Evolutionary conservation across 2,113 vertebrate genomes (phyloP).

Genomic region (Anhinga rufa): DNA sequence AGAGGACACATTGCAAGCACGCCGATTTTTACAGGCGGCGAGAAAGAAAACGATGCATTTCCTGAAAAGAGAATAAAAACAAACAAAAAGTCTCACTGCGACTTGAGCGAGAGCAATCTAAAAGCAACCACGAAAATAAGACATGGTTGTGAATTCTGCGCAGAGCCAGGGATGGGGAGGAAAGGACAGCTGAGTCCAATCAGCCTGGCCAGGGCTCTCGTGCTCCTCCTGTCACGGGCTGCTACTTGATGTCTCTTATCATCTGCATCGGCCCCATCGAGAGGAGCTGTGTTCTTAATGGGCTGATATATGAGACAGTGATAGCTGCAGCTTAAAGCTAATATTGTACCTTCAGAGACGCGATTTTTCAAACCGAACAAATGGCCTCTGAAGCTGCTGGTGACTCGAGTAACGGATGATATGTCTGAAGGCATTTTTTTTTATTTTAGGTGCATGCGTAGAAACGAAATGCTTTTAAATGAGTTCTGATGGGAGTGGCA

Average conservation of each 20-base stretch:
- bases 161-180: neutral
- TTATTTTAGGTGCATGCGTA: neutral
- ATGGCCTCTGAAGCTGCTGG: constrained; percentile 7
- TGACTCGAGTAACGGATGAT: neutral
- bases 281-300: constrained; percentile 2
- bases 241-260: constrained; percentile 54
- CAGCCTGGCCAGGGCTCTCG: neutral
- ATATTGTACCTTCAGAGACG: neutral
- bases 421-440: neutral
- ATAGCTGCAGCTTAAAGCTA: constrained; percentile 27
- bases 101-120: neutral
- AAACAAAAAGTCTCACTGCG: neutral
- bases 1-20: neutral
- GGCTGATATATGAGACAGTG: constrained; percentile 48
- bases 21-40: fast-evolving
- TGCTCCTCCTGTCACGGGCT: neutral
- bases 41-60: neutral
- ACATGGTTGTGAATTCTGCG: neutral
- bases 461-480: neutral
- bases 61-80: neutral
- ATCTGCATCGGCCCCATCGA: neutral
- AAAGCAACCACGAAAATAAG: neutral
- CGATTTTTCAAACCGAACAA: constrained; percentile 48
- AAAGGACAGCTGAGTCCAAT: constrained; percentile 34
- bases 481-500: neutral